Evolutionary conservation across 2,888 invertebrate species (phyloP), one percentile per base, ranked within the genome.

Genomic region (Bombyx huttoni): DNA sequence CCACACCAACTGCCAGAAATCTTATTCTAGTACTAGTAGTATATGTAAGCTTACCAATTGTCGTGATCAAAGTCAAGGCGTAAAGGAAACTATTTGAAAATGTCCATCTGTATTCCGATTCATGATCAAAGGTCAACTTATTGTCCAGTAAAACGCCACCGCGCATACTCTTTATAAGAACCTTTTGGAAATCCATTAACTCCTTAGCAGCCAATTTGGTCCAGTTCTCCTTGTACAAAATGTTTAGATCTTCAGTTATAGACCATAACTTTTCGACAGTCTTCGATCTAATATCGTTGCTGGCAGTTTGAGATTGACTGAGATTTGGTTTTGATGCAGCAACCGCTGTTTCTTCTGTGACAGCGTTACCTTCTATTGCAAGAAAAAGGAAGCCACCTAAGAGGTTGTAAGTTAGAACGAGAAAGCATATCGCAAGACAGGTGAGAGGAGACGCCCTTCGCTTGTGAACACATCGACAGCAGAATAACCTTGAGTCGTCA

Each of bases 51-150:
- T 92, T 81, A 97, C 97, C 97, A 65, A 97, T 97, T 46, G 97
- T 98, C 8, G 97, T 97, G 72, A 98, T 97, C 60, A 98, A 92
- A 13, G 98, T 97, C 63, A 98, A 90, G 34, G 97, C 97, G 78
- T 98, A 98, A 50, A 98, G 90, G 74, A 98, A 95, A 63, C 97
- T 96, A 60, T 96, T 95, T 59, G 96, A 94, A 79, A 97, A 96
- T 49, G 96, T 96, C 97, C 97, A 98, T 63, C 93, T 91, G 72
- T 94, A 93, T 63, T 91, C 83, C 50, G 77, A 75, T 46, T 89
- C 86, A 54, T 61, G 69, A 7, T 68, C 65, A 47, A 64, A 65
- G 8, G 60, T 50, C 9, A 67, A 58, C 58, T 68, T 80, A 70
- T 61, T 81, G 68, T 70, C 89, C 62, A 67, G 77, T 58, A 59